These are phyloP conservation scores for Drosophila subpulchrella DNA, from an alignment of 1,140 invertebrate genomes.

Conservation along the genomic window DNA sequence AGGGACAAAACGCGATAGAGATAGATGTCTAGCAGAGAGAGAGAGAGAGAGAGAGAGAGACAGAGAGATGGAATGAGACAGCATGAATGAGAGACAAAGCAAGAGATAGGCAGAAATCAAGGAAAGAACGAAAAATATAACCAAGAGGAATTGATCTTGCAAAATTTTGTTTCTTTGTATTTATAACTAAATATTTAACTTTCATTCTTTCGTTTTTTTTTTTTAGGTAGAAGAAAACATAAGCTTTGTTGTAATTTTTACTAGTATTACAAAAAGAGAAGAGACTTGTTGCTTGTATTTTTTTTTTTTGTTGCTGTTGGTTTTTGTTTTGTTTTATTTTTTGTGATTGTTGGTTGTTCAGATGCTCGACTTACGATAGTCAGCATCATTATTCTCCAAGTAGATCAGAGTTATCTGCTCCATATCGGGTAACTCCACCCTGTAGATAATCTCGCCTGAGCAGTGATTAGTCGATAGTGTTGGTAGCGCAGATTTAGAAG, in stretches of 20 bases:
- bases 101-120: conserved; percentile 49
- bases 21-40: conserved; percentile 10
- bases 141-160: conserved; percentile 39
- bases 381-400: conserved; percentile 91
- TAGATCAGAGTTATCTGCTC: conserved; percentile 95
- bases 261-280: conserved; percentile 44
- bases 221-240: conserved; percentile 51
- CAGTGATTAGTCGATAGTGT: conserved; percentile 58
- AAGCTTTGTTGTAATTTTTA: conserved; percentile 36
- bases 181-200: conserved; percentile 52
- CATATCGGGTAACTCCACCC: conserved; percentile 94
- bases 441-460: conserved; percentile 93
- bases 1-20: conserved; percentile 5
- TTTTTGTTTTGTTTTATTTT: conserved; percentile 38
- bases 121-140: conserved; percentile 38
- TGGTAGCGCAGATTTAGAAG: conserved; percentile 56
- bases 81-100: conserved; percentile 57
- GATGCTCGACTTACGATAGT: conserved; percentile 88
- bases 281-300: conserved; percentile 23
- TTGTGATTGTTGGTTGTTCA: conserved; percentile 77
- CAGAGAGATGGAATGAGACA: conserved; percentile 28
- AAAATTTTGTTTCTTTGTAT: conserved; percentile 44
- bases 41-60: conserved; percentile 5
- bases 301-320: conserved; percentile 48
- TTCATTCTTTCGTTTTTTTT: conserved; percentile 26